Conservation (phyloP, 2,888 invertebrate species). For the Zygogramma bicolorata region DNA sequence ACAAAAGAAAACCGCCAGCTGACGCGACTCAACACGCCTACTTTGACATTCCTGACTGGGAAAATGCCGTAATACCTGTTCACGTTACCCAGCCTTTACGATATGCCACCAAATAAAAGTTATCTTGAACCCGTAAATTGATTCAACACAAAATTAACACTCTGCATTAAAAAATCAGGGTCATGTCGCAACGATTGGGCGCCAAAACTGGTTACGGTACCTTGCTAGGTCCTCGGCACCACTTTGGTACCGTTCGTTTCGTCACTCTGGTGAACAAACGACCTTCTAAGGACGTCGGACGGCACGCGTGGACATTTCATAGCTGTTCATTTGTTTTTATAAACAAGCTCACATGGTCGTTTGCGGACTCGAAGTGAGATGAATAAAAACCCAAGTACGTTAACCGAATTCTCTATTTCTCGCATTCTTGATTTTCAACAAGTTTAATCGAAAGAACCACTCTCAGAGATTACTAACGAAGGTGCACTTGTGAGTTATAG, state of each 20-base stretch:
- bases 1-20: not conserved
- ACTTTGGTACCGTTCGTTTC: not conserved
- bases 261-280: slow-evolving; percentile 21
- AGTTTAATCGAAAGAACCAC: no score
- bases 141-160: not conserved
- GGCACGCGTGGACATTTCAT: not conserved
- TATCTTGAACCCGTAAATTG: not conserved
- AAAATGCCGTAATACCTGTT: not conserved
- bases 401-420: no score
- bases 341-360: not conserved
- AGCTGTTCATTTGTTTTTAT: not conserved
- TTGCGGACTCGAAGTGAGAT: no score
- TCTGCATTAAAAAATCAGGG: slow-evolving; percentile 39
- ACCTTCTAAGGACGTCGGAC: slow-evolving; percentile 27
- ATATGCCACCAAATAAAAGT: not conserved
- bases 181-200: slow-evolving; percentile 41
- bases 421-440: no score
- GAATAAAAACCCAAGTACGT: no score
- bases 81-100: not conserved
- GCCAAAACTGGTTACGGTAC: slow-evolving; percentile 15
- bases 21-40: not conserved
- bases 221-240: slow-evolving; percentile 10
- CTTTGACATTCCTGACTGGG: not conserved
- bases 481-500: no score
- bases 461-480: no score